A percentile compares a stretch with the other conserved stretches of the same genome.
Conservation (phyloP, 2,113 vertebrate species). For the Helogale parvula region DNA sequence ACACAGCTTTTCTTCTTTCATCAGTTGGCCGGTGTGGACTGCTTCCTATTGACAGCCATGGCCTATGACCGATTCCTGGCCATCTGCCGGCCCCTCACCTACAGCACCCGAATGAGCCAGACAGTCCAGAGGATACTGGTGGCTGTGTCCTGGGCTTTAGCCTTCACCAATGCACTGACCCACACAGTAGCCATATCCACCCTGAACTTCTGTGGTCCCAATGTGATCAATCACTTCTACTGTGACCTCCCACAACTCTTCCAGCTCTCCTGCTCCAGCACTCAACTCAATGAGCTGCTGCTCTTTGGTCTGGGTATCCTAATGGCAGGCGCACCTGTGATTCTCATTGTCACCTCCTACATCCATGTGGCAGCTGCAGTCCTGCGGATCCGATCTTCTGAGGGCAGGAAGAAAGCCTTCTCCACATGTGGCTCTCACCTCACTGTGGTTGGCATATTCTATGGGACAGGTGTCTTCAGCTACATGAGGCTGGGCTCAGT, state of each 20-base stretch:
- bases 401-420: slow-evolving; percentile 73
- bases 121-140: slow-evolving; percentile 65
- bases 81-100: slow-evolving; percentile 84
- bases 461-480: slow-evolving; percentile 67
- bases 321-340: slow-evolving; percentile 69
- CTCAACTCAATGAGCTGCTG: slow-evolving; percentile 28
- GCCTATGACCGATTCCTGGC: slow-evolving; percentile 86
- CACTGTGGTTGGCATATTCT: slow-evolving; percentile 60
- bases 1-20: slow-evolving; percentile 83
- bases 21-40: slow-evolving; percentile 49
- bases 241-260: slow-evolving; percentile 77
- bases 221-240: slow-evolving; percentile 74
- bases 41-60: slow-evolving; percentile 85
- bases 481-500: slow-evolving; percentile 65
- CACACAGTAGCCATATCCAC: slow-evolving; percentile 60
- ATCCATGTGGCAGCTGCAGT: slow-evolving; percentile 64
- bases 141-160: slow-evolving; percentile 75
- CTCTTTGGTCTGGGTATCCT: slow-evolving; percentile 20
- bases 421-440: slow-evolving; percentile 74
- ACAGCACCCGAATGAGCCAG: slow-evolving; percentile 77
- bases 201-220: slow-evolving; percentile 71
- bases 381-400: not conserved
- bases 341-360: slow-evolving; percentile 72
- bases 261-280: slow-evolving; percentile 77
- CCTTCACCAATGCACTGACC: slow-evolving; percentile 61